These are phyloP conservation scores for Hucho hucho DNA, from an alignment of 2,113 vertebrate species.

Conservation along the genomic window DNA sequence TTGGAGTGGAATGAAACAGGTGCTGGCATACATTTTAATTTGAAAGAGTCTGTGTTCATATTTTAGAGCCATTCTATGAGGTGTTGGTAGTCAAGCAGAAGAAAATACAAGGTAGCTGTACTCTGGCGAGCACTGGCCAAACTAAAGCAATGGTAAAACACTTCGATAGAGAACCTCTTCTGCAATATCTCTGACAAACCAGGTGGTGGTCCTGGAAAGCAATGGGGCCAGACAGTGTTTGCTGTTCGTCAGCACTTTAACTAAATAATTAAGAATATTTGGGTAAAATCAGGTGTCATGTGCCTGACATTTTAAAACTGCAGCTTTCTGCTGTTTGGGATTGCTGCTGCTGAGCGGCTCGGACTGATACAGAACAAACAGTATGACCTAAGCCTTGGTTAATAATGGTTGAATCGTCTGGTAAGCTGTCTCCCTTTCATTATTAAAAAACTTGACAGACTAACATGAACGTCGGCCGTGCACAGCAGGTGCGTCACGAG, in stretches of 20 bases:
- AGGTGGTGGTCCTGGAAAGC: background rate
- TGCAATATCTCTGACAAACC: background rate
- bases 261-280: background rate
- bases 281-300: slow-evolving; percentile 18
- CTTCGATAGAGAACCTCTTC: background rate
- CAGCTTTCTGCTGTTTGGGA: slow-evolving; percentile 31
- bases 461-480: no score
- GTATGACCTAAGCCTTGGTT: slow-evolving; percentile 20
- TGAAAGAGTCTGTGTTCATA: no score
- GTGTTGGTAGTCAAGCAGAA: no score
- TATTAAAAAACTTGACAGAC: no score
- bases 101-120: no score
- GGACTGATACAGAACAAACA: slow-evolving; percentile 16
- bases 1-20: no score
- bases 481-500: no score
- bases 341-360: background rate
- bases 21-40: no score
- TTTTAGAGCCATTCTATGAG: no score
- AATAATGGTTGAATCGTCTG: background rate
- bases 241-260: background rate
- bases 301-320: slow-evolving; percentile 24
- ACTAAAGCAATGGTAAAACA: background rate
- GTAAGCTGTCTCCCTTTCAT: background rate
- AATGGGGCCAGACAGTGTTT: background rate
- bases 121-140: no score